Percentiles rank a stretch among this genome's conserved stretches.
These are phyloP conservation scores for Rhinichthys osculus DNA, from an alignment of 2,797 vertebrate species.

Conservation along the genomic window DNA sequence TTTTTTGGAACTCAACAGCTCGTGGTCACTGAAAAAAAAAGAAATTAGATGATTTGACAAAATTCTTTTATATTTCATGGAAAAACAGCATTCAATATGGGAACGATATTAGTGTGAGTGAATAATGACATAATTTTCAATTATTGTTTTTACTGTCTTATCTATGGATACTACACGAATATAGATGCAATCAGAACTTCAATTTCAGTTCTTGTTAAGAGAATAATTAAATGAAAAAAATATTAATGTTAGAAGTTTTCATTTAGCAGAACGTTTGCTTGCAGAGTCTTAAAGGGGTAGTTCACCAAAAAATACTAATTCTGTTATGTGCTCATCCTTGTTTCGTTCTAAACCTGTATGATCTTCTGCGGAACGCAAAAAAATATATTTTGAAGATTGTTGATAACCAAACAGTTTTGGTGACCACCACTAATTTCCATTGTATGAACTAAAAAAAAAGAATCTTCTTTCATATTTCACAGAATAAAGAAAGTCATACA, in stretches of 20 bases:
- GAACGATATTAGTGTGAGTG: not conserved
- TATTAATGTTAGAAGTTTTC: no score
- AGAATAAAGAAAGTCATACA: not conserved
- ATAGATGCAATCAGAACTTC: not conserved
- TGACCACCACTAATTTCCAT: not conserved
- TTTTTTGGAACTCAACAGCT: not conserved
- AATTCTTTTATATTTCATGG: not conserved
- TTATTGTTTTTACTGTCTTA: not conserved
- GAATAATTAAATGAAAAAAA: not conserved
- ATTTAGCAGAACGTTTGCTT: no score
- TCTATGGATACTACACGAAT: not conserved
- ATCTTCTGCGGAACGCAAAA: not conserved
- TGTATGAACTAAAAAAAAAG: not conserved
- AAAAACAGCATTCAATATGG: not conserved
- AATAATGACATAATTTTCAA: not conserved
- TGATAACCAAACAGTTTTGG: not conserved
- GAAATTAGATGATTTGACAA: not conserved
- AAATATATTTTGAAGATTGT: not conserved
- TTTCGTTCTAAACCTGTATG: not conserved
- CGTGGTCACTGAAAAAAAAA: not conserved
- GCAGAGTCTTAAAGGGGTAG: not conserved
- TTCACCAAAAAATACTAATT: not conserved
- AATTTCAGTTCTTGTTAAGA: not conserved
- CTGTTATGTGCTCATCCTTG: no score
- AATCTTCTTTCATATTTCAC: not conserved